Evolutionary conservation across 2,888 invertebrate genomes (phyloP).

Genomic region (Tromatobia lineatoria): DNA sequence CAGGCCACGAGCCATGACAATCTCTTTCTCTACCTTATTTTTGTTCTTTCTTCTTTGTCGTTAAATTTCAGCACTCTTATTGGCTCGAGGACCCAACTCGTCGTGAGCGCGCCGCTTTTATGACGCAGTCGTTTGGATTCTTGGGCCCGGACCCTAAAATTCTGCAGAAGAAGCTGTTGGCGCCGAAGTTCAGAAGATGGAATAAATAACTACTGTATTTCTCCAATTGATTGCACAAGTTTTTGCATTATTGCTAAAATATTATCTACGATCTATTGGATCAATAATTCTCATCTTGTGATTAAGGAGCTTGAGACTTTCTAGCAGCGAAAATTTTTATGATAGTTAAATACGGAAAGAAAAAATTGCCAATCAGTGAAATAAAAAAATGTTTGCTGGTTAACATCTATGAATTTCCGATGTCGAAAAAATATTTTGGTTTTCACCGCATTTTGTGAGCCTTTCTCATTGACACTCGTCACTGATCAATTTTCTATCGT

Average conservation of each 20-base stretch:
- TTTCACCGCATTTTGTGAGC: too few species aligned
- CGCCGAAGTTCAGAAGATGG: neutral
- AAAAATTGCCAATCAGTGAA: too few species aligned
- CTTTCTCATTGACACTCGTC: too few species aligned
- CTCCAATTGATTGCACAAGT: neutral
- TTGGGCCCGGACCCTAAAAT: neutral
- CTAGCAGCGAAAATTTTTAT: too few species aligned
- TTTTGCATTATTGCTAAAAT: neutral
- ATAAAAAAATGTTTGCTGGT: too few species aligned
- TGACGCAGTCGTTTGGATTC: neutral
- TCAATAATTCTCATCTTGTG: too few species aligned
- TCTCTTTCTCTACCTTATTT: conserved; percentile 52
- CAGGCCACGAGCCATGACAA: conserved; percentile 44
- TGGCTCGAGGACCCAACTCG: conserved; percentile 1
- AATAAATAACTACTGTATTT: neutral
- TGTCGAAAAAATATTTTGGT: too few species aligned
- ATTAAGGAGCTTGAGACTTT: too few species aligned
- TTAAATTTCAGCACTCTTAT: conserved; percentile 28
- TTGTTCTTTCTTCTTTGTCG: conserved; percentile 47
- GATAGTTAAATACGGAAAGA: too few species aligned
- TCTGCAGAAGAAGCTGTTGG: neutral
- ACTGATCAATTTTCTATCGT: too few species aligned
- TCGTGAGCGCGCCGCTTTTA: conserved; percentile 20
- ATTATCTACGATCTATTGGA: too few species aligned
- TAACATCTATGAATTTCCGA: too few species aligned